Evolutionary conservation across 2,797 vertebrate species (phyloP), one percentile per base, ranked within the genome.

Genomic region (Hippoglossus hippoglossus): DNA sequence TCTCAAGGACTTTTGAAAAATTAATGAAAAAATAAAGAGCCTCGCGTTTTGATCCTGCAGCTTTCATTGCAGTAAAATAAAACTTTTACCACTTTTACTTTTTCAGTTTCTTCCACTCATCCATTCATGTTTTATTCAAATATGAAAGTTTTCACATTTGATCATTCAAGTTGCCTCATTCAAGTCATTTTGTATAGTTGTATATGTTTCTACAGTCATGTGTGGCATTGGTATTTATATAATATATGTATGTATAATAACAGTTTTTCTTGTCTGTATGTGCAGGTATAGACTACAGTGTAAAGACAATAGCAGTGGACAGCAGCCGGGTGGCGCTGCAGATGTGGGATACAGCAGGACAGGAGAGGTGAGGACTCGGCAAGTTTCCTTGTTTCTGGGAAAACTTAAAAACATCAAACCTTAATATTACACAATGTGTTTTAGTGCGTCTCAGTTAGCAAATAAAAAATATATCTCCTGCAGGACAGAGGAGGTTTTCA

Each of bases 311-410:
- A 73, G 82, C 59, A 0, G 95, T 99, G 78, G 97, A 96, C 44
- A 91, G 81, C 80, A 95, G 90, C 51, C 93, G 88, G 83, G 94
- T 99, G 80, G 97, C 94, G 0, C 90, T 99, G 75, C 97, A 99
- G 85, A 89, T 99, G 87, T 99, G 98, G 97, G 97, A 99, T 79
- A 99, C 97, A 0, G 97, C 97, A 12, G 98, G 97, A 46, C 97
- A 99, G 86, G 98, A 99, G 89, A 92, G 96, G 97, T 96, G 73
- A 85, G 88, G 15, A 11, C n/a, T n/a, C n/a, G n/a, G n/a, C 51
- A 31, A 8, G 7, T 31, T 39, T 39, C 12, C 36, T 46, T 19
- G 44, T 46, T 46, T 18, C 44, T 46, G 36, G 3, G 16, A 44
- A 6, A 31, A 36, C 16, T 24, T 10, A 26, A 67, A 18, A 22